Evolutionary conservation across 2,113 vertebrate species (phyloP), one percentile per base, ranked within the genome.

Genomic region (Ancistrus triradiatus): DNA sequence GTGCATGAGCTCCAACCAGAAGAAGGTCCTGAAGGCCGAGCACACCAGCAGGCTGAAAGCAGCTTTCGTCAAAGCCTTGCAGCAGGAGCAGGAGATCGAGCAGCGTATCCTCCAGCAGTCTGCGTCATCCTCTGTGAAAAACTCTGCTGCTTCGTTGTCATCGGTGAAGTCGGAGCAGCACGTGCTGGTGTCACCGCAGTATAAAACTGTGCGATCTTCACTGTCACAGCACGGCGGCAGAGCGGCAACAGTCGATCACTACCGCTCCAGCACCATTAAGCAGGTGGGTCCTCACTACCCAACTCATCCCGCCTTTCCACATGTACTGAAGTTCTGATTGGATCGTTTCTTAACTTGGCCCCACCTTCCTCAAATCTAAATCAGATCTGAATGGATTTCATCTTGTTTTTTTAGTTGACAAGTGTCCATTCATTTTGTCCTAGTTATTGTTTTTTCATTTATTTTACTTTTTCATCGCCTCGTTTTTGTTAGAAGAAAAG

Each of bases 31-130:
- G 68, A 98, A 98, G 80, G 93, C 91, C 0, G 95, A 98, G 80
- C 96, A 98, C 85, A 99, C 95, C 0, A 95, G 79, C 73, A 86
- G 95, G 0, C 91, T 99, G 79, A 98, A 99, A 86, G 92, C 92
- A 0, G 96, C 96, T 59, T 99, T 99, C 0, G 93, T 98, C n/a
- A 98, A 95, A 84, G 96, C 95, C 0, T 87, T 98, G 76, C 95
- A 98, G 79, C 96, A 99, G 72, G 96, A 99, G 80, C 94, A 98
- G 81, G 96, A 98, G 86, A 96, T 98, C 0, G 95, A 98, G 78
- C 94, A 98, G 81, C 89, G 92, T 33, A 94, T 98, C 77, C 84
- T 97, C 57, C 94, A 96, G 59, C 93, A 97, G 74, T 83, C 91
- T 0, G 63, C 85, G 0, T 83, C 89, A 0, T 77, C 89, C 0